A percentile compares a stretch with the other conserved stretches of the same genome.
Conservation (phyloP, 1,140 invertebrate genomes). For the Drosophila elegans region DNA sequence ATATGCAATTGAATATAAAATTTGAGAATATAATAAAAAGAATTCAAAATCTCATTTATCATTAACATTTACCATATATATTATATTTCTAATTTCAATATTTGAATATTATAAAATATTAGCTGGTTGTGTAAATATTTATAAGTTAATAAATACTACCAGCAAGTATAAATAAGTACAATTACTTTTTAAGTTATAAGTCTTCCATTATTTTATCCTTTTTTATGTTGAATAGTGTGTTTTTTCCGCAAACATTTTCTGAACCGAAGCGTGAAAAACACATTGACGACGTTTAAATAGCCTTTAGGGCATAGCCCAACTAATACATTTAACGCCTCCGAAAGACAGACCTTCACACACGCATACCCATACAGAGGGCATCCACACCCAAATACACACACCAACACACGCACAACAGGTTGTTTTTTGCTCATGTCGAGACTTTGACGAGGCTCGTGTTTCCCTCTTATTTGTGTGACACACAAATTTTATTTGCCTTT, state of each 20-base stretch:
- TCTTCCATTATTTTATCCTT: neutral
- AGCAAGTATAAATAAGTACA: too few relatives aligned
- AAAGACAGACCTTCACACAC: constrained; percentile 17
- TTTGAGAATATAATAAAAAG: neutral
- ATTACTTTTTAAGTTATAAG: too few relatives aligned
- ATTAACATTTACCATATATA: too few relatives aligned
- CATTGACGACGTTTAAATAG: constrained; percentile 79
- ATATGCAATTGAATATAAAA: neutral
- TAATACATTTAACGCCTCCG: constrained; percentile 42
- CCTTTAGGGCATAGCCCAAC: constrained; percentile 56
- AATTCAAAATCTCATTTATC: too few relatives aligned
- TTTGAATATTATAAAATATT: too few relatives aligned
- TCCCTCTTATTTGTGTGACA: constrained; percentile 56
- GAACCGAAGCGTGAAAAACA: constrained; percentile 70
- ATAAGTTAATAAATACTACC: too few relatives aligned
- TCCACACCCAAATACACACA: constrained; percentile 11
- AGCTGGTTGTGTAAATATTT: too few relatives aligned
- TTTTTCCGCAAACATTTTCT: constrained; percentile 17
- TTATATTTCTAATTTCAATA: too few relatives aligned
- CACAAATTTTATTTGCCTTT: constrained; percentile 79
- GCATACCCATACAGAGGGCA: neutral
- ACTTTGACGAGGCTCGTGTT: constrained; percentile 55
- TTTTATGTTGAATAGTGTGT: constrained; percentile 29
- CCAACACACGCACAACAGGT: constrained; percentile 61
- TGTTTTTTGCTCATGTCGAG: constrained; percentile 45